Conservation (phyloP, 2,797 vertebrate genomes). For the Vireo griseus region DNA sequence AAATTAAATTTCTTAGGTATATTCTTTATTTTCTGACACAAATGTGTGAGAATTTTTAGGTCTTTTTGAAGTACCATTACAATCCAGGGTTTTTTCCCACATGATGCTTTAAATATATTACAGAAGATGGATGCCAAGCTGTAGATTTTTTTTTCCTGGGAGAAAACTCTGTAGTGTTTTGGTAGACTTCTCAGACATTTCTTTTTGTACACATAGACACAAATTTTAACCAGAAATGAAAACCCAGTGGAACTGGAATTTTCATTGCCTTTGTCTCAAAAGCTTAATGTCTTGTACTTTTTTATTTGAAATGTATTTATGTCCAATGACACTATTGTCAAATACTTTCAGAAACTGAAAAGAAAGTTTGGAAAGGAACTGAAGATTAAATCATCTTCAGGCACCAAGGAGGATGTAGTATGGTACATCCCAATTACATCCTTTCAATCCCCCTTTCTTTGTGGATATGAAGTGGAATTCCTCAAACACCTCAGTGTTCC, state of each 20-base stretch:
- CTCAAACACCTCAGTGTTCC: not conserved
- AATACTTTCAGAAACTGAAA: not conserved
- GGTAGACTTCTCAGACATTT: not conserved
- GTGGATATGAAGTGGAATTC: not conserved
- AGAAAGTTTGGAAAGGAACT: not conserved
- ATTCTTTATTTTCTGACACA: not conserved
- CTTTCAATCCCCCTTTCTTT: not conserved
- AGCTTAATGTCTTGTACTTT: not conserved
- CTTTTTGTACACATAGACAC: not conserved
- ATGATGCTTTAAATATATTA: not conserved
- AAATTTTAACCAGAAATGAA: not conserved
- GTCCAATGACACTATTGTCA: not conserved
- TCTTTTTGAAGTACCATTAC: not conserved
- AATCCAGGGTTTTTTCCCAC: not conserved
- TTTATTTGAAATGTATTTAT: not conserved
- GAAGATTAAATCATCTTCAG: not conserved
- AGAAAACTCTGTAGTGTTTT: not conserved
- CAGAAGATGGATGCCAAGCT: not conserved
- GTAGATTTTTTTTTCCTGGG: not conserved
- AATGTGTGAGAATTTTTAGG: not conserved
- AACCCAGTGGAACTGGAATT: not conserved
- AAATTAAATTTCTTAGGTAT: not conserved
- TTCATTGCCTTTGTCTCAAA: not conserved
- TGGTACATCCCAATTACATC: not conserved
- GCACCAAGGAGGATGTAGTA: not conserved